phyloP scores from a whole-genome alignment of 1,140 invertebrate genomes.

The Drosophila seguyi region DNA sequence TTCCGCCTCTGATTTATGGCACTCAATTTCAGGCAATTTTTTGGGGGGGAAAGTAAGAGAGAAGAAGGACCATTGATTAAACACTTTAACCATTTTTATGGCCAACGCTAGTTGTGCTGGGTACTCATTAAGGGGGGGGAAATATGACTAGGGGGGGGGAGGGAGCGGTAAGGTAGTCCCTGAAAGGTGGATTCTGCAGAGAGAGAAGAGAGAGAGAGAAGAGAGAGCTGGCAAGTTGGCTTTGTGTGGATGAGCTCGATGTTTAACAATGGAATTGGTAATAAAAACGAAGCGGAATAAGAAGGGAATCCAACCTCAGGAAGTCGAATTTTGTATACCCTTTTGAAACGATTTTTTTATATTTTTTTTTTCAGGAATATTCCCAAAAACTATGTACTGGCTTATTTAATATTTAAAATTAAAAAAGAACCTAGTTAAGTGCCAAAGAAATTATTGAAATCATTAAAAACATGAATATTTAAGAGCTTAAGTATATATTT shows the following conservation, averaged over 20 bases:
- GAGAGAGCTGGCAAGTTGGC: neutral
- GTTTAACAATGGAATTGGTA: conserved; percentile 47
- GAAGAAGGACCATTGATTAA: conserved; percentile 53
- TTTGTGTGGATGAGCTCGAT: conserved; percentile 26
- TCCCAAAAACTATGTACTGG: no score
- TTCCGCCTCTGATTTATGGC: conserved; percentile 73
- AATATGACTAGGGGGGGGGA: neutral
- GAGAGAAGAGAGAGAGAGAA: neutral
- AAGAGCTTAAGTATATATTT: no score
- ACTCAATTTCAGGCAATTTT: conserved; percentile 59
- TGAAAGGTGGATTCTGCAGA: neutral
- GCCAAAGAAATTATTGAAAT: no score
- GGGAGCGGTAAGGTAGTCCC: neutral
- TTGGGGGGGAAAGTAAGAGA: neutral
- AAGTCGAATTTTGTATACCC: no score
- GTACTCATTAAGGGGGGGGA: conserved; percentile 20
- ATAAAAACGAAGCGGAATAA: conserved; percentile 27
- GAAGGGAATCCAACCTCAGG: no score
- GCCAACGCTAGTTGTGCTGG: conserved; percentile 7
- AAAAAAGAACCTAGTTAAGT: no score
- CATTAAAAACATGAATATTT: no score
- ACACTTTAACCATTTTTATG: conserved; percentile 56
- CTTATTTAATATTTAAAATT: no score
- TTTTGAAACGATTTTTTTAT: no score
- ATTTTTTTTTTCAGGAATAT: no score